phyloP scores from a whole-genome alignment of 2,888 invertebrate genomes.

The Netelia virgata region DNA sequence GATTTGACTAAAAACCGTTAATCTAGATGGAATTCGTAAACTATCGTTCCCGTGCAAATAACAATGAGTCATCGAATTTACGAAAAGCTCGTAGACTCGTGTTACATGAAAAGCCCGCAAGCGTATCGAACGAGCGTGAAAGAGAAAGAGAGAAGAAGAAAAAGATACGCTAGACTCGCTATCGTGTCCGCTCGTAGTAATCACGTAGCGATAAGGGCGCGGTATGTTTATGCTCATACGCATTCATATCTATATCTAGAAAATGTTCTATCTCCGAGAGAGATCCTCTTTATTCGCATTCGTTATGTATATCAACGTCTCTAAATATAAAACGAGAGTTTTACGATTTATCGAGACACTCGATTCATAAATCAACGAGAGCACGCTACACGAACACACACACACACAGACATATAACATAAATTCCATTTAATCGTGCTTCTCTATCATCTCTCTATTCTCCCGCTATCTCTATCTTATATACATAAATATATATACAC shows the following conservation, averaged over 20 bases:
- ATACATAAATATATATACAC: not conserved
- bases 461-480: not conserved
- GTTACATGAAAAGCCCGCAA: not conserved
- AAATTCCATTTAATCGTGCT: constrained; percentile 55
- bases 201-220: constrained; percentile 56
- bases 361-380: constrained; percentile 51
- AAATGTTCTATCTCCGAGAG: not conserved
- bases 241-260: constrained; percentile 6
- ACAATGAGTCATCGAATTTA: constrained; percentile 43
- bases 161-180: constrained; percentile 43
- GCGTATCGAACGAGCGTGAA: not conserved
- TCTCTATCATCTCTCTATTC: constrained; percentile 17
- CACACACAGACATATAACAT: constrained; percentile 8
- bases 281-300: constrained; percentile 24
- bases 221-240: constrained; percentile 1
- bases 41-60: not conserved
- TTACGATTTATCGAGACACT: constrained; percentile 49
- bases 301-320: not conserved
- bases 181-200: constrained; percentile 59
- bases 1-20: too few relatives aligned
- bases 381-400: constrained; percentile 1
- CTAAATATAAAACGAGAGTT: constrained; percentile 50
- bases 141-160: constrained; percentile 4
- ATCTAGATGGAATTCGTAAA: not conserved
- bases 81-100: constrained; percentile 3